Percentiles rank a stretch among this genome's conserved stretches.
Conservation (phyloP, 2,113 vertebrate species). For the Mandrillus leucophaeus region DNA sequence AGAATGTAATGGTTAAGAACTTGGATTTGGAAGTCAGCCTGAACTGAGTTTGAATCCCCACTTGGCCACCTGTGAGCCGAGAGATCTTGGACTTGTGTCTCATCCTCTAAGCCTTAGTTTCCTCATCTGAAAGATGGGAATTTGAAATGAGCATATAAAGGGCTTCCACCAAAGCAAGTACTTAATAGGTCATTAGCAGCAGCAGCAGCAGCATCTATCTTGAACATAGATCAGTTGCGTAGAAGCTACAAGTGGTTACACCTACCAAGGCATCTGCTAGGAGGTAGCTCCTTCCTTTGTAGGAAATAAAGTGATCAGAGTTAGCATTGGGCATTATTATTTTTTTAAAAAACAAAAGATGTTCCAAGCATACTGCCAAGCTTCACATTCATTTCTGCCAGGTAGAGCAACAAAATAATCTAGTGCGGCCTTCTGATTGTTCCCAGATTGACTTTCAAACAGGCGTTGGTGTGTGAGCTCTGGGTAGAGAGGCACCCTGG, state of each 20-base stretch:
- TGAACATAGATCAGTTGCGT: background rate
- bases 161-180: background rate
- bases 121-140: background rate
- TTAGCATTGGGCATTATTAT: background rate
- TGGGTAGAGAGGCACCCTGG: background rate
- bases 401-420: background rate
- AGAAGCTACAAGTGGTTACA: background rate
- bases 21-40: background rate
- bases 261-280: background rate
- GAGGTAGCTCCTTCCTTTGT: slow-evolving; percentile 16
- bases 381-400: slow-evolving; percentile 11
- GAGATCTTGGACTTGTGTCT: background rate
- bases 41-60: background rate
- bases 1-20: background rate
- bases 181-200: background rate
- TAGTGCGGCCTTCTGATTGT: slow-evolving; percentile 18
- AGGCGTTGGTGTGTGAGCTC: background rate
- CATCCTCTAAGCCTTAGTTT: background rate
- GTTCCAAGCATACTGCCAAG: slow-evolving; percentile 33
- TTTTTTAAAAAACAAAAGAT: background rate
- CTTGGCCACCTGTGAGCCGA: background rate
- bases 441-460: background rate
- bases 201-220: background rate
- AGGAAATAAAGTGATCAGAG: background rate
- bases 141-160: background rate